A percentile compares a stretch with the other conserved stretches of the same genome.
Conservation (phyloP, 2,797 vertebrate genomes). For the Threskiornis aethiopicus region DNA sequence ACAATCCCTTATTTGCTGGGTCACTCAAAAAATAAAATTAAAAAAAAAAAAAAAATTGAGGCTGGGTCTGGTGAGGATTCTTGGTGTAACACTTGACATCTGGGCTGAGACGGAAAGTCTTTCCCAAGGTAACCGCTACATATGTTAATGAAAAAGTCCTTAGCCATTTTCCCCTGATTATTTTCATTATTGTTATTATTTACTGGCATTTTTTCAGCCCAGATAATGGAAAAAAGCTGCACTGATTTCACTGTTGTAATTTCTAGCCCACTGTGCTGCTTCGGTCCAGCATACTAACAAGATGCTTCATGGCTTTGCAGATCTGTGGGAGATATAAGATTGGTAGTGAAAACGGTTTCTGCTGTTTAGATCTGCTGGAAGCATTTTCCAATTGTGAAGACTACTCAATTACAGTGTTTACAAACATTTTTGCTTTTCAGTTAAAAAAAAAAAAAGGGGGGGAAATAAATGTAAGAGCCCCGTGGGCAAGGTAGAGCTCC, state of each 20-base stretch:
- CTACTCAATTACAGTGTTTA: fast-evolving
- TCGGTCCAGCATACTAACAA: fast-evolving
- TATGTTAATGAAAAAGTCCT: background rate
- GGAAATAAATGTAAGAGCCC: background rate
- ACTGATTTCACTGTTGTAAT: background rate
- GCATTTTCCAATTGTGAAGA: background rate
- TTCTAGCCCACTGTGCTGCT: background rate
- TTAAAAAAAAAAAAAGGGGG: background rate
- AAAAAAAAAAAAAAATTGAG: background rate
- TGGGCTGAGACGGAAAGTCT: background rate
- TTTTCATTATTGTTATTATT: background rate
- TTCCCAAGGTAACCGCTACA: background rate
- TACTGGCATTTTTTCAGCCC: background rate
- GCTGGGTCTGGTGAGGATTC: background rate
- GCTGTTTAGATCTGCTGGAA: background rate
- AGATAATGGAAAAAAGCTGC: background rate
- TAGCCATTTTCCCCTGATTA: background rate
- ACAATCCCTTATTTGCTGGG: background rate
- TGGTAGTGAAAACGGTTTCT: background rate
- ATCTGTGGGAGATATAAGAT: fast-evolving
- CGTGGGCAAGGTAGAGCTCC: background rate
- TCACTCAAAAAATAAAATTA: background rate
- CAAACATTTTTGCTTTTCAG: background rate
- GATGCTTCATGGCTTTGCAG: background rate
- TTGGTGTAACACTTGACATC: background rate